Evolutionary conservation across 2,888 invertebrate genomes (phyloP), one percentile per base, ranked within the genome.

Genomic region (Patella ulyssiponensis): DNA sequence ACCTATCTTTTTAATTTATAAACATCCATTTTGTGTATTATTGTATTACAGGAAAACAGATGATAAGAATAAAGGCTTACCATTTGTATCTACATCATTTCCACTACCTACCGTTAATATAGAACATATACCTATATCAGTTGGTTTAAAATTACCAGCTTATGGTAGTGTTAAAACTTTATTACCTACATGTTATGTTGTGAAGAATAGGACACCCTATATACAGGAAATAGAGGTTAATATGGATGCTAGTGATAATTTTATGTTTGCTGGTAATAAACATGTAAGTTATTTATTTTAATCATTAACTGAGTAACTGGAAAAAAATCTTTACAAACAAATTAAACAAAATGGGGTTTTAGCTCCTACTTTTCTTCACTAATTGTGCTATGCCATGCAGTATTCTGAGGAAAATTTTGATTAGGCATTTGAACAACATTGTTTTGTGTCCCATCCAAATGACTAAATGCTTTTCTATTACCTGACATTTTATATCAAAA

Each of bases 251-350:
- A 95, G 95, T 79, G 97, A 98, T 91, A 96, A 95, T 69, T 98
- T 98, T 91, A 97, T 98, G 95, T 98, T 97, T 92, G 95, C 98
- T 80, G 98, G 98, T 2, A 96, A 97, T 89, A 97, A 96, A 92
- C 96, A 97, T 93, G 95, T 95, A 88, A 76, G 76, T 74, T 3
- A 15, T 70, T 54, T 69, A 71, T 77, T 74, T 17, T 69, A 27
- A 27, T 69, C 69, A 20, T 20, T 64, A 56, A 20, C 33, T 20
- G 71, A 58, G 23, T n/a, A 69, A 20, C 27, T 70, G 23, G 54
- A 1, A 7, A 44, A 44, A 44, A 33, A 33, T 4, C 7, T 33
- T 4, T 33, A 33, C 7, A 33, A 33, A 33, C 33, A 33, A 5
- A 33, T 5, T 33, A 33, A 33, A 33, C 7, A 7, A 33, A 33